Base-by-base conservation (phyloP, 2,888 invertebrate genomes). In the Ormyrus labotus region DNA sequence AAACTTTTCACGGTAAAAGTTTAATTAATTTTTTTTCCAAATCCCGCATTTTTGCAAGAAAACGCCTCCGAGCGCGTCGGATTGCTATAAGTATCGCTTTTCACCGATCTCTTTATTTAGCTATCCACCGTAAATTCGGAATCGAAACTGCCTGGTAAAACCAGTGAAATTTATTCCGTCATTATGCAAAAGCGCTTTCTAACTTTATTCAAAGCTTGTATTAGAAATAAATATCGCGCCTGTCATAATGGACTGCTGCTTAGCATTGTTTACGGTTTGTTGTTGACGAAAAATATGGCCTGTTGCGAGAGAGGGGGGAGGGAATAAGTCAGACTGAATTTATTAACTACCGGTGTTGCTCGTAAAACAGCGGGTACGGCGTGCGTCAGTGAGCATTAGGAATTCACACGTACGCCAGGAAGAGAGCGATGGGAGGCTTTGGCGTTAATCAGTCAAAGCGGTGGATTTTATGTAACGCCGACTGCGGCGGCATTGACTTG, bases 391-490 rank as follows among this genome's bases (percentile, higher is more conserved):
- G 50, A 58, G 51, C 34, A 11, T n/a, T 11, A 45, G 4, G 68
- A 75, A 60, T 65, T 61, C n/a, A 19, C 60, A 11, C 19, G 57
- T 13, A 50, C 4, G 45, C 48, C 10, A 64, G 10, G 53, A n/a
- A 60, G 55, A 76, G 48, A 63, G 63, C 63, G 45, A 51, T 4
- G 19, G 47, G 5, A 19, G 48, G 55, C 53, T 70, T 69, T 4
- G 19, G 67, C 47, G 78, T 61, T 78, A 67, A 72, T 78, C 51
- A 72, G 58, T 67, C 65, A 51, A 78, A 58, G 65, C 67, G 58
- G 64, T 64, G 50, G 69, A 69, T 13, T 79, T 79, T 74, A 73
- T 60, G 57, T 69, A 63, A 74, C 67, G 53, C 51, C 72, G 4
- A 71, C 34, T 34, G 11, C 6, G 55, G 11, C 6, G 55, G 11